Conservation (phyloP, 2,113 vertebrate genomes). For the Montifringilla adamsi region DNA sequence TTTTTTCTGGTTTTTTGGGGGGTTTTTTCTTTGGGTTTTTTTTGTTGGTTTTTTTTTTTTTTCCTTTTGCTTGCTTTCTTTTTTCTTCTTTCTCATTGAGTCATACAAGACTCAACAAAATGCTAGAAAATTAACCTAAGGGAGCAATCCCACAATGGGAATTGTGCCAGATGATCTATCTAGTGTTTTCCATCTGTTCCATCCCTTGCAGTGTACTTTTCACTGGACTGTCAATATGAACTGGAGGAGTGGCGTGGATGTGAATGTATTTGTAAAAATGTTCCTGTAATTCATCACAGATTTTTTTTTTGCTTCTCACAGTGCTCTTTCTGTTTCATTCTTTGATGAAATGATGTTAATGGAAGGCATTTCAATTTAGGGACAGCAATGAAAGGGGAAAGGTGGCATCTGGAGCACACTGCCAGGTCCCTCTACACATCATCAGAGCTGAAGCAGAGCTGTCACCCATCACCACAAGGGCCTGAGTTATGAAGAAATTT, state of each 20-base stretch:
- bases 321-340: neutral
- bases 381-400: neutral
- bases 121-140: neutral
- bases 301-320: neutral
- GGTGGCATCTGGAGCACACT: neutral
- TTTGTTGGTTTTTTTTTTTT: too few relatives aligned
- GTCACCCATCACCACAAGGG: neutral
- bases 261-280: neutral
- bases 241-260: neutral
- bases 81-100: neutral
- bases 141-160: neutral
- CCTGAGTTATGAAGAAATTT: neutral
- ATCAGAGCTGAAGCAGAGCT: neutral
- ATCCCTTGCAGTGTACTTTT: neutral
- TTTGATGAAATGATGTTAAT: neutral
- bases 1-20: too few relatives aligned
- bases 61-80: neutral
- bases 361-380: neutral
- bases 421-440: neutral
- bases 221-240: neutral
- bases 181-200: neutral
- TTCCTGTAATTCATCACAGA: neutral
- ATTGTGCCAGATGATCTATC: neutral
- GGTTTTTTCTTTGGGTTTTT: too few relatives aligned
- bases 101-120: neutral